Evolutionary conservation across 2,113 vertebrate species (phyloP).

Genomic region (Bombycilla garrulus): DNA sequence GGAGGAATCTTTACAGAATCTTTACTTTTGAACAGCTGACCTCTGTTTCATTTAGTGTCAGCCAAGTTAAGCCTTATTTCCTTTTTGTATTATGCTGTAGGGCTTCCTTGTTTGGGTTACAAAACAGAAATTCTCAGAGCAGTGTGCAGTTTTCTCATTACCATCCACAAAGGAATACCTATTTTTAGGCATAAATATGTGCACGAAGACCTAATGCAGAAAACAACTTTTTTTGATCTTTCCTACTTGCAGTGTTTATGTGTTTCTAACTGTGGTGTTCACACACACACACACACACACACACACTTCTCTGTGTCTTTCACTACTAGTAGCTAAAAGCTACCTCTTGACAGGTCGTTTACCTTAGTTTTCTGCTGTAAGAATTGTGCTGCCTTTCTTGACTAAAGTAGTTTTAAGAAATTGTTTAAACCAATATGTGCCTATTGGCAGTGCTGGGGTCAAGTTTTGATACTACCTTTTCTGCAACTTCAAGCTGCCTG

Average conservation of each 20-base stretch:
- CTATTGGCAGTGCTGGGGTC: background rate
- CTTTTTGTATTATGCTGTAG: background rate
- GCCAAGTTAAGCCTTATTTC: background rate
- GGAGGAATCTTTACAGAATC: background rate
- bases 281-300: rapidly evolving
- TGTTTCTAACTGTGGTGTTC: background rate
- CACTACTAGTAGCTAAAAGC: background rate
- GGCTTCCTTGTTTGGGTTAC: background rate
- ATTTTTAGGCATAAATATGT: background rate
- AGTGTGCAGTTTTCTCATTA: background rate
- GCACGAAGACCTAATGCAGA: background rate
- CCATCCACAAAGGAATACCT: background rate
- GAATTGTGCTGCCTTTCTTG: background rate
- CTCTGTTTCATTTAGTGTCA: background rate
- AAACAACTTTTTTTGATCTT: background rate
- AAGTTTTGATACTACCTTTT: background rate
- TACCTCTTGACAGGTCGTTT: background rate
- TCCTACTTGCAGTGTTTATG: background rate
- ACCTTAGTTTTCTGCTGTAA: background rate
- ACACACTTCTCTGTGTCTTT: background rate
- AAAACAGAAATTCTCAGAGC: background rate
- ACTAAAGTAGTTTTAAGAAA: background rate
- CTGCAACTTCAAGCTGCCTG: background rate
- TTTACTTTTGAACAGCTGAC: background rate
- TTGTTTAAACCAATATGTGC: background rate